Evolutionary conservation across 2,888 invertebrate genomes (phyloP).

Genomic region (Harpalus rubripes): DNA sequence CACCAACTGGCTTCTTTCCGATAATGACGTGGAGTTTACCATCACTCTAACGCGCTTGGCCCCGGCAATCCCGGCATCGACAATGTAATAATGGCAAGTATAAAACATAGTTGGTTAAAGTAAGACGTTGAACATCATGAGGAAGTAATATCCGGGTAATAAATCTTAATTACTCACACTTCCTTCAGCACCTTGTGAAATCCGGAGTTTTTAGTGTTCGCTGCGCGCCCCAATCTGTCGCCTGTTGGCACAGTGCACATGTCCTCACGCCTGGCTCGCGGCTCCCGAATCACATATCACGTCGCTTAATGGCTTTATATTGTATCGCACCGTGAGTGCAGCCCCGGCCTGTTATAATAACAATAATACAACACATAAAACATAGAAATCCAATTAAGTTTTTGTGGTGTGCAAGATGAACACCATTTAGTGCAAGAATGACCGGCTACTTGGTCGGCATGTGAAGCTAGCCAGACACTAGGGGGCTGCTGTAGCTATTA

Average conservation of each 20-base stretch:
- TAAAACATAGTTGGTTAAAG: background rate
- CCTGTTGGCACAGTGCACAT: constrained; percentile 37
- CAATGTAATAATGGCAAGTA: background rate
- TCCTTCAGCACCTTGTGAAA: background rate
- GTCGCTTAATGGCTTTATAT: constrained; percentile 65
- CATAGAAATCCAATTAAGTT: constrained; percentile 73
- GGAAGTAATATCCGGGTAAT: background rate
- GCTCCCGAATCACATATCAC: constrained; percentile 61
- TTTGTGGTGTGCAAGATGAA: constrained; percentile 69
- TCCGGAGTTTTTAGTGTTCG: background rate
- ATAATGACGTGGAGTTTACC: too few relatives aligned
- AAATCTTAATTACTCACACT: constrained; percentile 15
- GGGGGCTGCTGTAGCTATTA: background rate
- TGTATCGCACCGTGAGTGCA: constrained; percentile 35
- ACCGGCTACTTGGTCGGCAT: constrained; percentile 8
- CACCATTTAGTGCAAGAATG: constrained; percentile 64
- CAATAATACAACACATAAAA: constrained; percentile 70
- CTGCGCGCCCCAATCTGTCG: constrained; percentile 14
- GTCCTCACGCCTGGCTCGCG: constrained; percentile 4
- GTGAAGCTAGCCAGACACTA: background rate
- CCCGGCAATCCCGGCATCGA: too few relatives aligned
- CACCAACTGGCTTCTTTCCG: too few relatives aligned
- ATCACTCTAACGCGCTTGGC: too few relatives aligned
- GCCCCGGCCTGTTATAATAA: constrained; percentile 62
- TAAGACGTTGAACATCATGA: background rate